These are phyloP conservation scores for Diarsia brunnea DNA, from an alignment of 2,888 invertebrate genomes.

Conservation along the genomic window DNA sequence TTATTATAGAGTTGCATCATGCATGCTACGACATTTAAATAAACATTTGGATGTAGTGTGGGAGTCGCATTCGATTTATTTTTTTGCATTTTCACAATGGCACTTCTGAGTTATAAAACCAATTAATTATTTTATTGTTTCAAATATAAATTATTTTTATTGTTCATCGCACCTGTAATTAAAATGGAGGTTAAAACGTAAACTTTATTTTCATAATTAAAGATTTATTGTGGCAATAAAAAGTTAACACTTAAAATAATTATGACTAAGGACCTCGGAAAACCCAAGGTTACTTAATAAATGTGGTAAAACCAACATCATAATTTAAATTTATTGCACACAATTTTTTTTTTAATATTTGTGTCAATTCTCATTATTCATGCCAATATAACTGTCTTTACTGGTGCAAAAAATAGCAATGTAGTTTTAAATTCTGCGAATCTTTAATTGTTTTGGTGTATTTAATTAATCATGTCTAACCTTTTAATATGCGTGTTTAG, in stretches of 20 bases:
- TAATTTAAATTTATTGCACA: constrained; percentile 53
- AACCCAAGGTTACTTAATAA: constrained; percentile 55
- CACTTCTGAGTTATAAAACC: constrained; percentile 4
- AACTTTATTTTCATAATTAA: constrained; percentile 47
- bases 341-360: constrained; percentile 46
- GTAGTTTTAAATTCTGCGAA: constrained; percentile 1
- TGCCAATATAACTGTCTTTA: constrained; percentile 16
- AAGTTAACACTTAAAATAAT: constrained; percentile 59
- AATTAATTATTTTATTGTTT: constrained; percentile 19
- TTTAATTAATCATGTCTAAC: neutral
- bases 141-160: constrained; percentile 2
- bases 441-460: neutral
- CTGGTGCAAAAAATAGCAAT: constrained; percentile 18
- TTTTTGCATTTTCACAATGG: constrained; percentile 20
- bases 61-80: constrained; percentile 14
- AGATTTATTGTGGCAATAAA: constrained; percentile 49
- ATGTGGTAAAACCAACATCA: constrained; percentile 36
- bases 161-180: constrained; percentile 39
- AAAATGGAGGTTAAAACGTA: constrained; percentile 46
- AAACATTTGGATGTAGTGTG: constrained; percentile 11
- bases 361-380: constrained; percentile 15
- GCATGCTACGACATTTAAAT: constrained; percentile 9
- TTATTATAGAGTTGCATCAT: neutral
- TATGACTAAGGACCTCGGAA: constrained; percentile 58
- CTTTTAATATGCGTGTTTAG: neutral